These are phyloP conservation scores for Sphaerophoria taeniata DNA, from an alignment of 2,888 invertebrate genomes.

Conservation along the genomic window DNA sequence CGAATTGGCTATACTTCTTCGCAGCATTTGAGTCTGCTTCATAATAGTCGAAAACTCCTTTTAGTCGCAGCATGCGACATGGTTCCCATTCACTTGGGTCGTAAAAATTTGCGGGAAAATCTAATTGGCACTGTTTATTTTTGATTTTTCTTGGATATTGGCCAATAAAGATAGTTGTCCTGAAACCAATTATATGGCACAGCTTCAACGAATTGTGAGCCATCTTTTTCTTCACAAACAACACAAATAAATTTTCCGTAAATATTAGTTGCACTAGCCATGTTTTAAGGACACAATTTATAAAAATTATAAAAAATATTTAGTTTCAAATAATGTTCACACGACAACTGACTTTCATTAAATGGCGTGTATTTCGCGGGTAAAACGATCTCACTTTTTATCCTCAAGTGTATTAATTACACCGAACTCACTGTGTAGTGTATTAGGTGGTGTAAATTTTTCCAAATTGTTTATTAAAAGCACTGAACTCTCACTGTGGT, in stretches of 20 bases:
- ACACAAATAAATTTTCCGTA: slow-evolving; percentile 1
- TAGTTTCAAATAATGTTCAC: no score
- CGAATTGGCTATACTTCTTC: neutral
- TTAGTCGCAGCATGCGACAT: no score
- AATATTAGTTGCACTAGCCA: neutral
- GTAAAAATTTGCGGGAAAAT: neutral
- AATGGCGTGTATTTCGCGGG: no score
- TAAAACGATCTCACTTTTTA: no score
- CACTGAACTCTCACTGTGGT: neutral
- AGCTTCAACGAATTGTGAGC: neutral
- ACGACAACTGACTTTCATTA: no score
- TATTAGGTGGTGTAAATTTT: neutral
- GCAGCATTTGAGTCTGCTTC: slow-evolving; percentile 3
- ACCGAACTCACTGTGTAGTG: neutral
- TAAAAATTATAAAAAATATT: neutral
- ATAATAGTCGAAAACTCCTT: no score
- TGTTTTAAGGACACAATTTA: neutral
- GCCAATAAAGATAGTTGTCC: neutral
- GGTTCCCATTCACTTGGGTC: no score
- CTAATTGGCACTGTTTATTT: slow-evolving; percentile 1
- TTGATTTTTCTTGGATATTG: neutral
- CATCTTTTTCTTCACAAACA: neutral
- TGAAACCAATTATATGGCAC: neutral
- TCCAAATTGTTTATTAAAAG: no score
- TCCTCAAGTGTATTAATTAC: neutral